phyloP scores from a whole-genome alignment of 1,140 invertebrate genomes.

The Drosophila pachea region DNA sequence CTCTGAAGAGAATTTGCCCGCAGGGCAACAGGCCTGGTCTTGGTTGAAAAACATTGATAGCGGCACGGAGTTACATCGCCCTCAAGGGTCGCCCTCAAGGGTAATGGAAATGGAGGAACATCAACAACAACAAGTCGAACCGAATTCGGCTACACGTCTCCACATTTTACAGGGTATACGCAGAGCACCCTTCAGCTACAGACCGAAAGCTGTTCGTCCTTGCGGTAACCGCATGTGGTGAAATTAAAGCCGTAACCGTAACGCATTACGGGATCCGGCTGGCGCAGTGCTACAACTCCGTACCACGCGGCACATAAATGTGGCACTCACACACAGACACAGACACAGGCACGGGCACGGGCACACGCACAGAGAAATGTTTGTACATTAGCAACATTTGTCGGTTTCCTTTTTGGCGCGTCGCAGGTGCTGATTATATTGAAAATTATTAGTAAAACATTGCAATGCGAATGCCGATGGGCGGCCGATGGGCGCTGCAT shows the following conservation, averaged over 20 bases:
- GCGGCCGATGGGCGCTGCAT: conserved; percentile 46
- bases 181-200: too few relatives aligned
- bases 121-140: too few relatives aligned
- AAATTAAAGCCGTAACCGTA: conserved; percentile 52
- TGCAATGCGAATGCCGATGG: conserved; percentile 35
- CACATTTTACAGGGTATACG: not conserved
- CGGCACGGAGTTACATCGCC: too few relatives aligned
- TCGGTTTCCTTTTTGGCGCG: conserved; percentile 17
- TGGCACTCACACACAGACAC: conserved; percentile 7
- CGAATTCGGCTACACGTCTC: not conserved
- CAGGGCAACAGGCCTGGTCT: too few relatives aligned
- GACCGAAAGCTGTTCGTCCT: too few relatives aligned
- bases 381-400: conserved; percentile 75
- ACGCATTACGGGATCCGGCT: conserved; percentile 47
- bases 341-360: not conserved
- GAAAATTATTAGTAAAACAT: conserved; percentile 74
- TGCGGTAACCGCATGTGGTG: conserved; percentile 61
- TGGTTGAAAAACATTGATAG: too few relatives aligned
- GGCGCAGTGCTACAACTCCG: conserved; percentile 9
- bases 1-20: too few relatives aligned
- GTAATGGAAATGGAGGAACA: too few relatives aligned
- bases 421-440: conserved; percentile 75
- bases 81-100: too few relatives aligned
- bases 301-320: conserved; percentile 19
- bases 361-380: conserved; percentile 45